Base-by-base conservation (phyloP, 92 coral and sea anemone genomes). In the Muricea muricata region DNA sequence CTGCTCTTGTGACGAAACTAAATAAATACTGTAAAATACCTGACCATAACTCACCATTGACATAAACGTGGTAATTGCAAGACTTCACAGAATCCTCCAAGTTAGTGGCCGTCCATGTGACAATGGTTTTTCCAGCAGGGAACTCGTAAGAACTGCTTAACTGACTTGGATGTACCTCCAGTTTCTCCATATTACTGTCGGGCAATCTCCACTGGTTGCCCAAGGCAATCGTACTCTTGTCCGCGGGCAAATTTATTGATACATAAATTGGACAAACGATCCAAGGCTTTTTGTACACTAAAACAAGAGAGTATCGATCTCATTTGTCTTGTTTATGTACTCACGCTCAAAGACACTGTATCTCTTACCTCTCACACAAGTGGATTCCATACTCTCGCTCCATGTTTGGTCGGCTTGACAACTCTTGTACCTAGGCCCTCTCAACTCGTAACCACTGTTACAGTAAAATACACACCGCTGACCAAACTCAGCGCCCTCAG, bases 221-320 rank as follows among this genome's bases (percentile, higher is more conserved):
- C 24, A 97, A 92, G 29, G 91, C 93, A 24, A 87, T 86, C 15
- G 88, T 93, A 55, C 91, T 87, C 60, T 65, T 74, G 76, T 66
- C 45, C 34, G 97, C 58, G 4, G 87, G 58, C 9, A 97, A 92
- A 0, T 87, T 63, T 40, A 93, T 96, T 5, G 85, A 86, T 30
- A 92, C 89, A 79, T 93, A 93, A 31, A 77, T 55, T 35, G 99
- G 98, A 70, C 99, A 97, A 18, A 84, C 89, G 26, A 97, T 97
- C 99, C 99, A 97, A 5, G 99, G 99, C 57, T 85, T 81, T 65
- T 86, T 86, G 91, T 86, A 90, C n/a, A 97, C 99, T 97, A 75
- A 41, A 75, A 32, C 52, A 45, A 6, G 42, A 54, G 33, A 33
- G 34, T 9, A 65, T 2, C 30, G 18, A 32, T 1, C 9, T 15